Evolutionary conservation across 1,140 invertebrate species (phyloP), one percentile per base, ranked within the genome.

Genomic region (Drosophila arawakana): DNA sequence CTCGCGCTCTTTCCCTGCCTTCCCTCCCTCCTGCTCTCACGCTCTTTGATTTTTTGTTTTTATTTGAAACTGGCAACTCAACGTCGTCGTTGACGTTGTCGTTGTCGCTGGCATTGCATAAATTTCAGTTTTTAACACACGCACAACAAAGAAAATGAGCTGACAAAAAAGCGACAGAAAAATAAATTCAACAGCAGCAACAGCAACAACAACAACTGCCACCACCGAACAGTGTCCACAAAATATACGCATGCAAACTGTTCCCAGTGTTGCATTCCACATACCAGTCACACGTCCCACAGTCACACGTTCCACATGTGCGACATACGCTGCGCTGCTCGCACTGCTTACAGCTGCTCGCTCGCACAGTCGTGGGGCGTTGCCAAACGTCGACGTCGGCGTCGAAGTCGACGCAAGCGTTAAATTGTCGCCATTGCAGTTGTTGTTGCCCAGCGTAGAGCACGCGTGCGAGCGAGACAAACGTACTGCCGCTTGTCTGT

Each of bases 341-440:
- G 18, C 35, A 10, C 11, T 0, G 50, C 44, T 3, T 3, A 7
- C 46, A 60, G 66, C 59, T 39, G 77, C 81, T 78, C 77, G 62
- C 67, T 80, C 13, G 9, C 60, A 15, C 61, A 47, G 52, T 39
- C n/a, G 9, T n/a, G 65, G 79, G 79, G 78, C 79, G 78, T 80
- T 37, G 60, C 60, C 54, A 57, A 10, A 43, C 57, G 41, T 41
- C 54, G 25, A 5, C 57, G 21, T n/a, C 18, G 55, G 7, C 75
- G 58, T 62, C 66, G 66, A 69, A 69, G 80, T 59, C 61, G 75
- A 60, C 71, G 80, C 66, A 62, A 75, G 25, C 58, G 58, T 76
- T 78, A 86, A 86, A 78, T 82, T 71, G 83, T 80, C 76, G 77
- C 76, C 83, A 83, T 83, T 88, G 83, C 83, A 62, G 66, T 80